phyloP scores from a whole-genome alignment of 2,888 invertebrate species.

The Temnothorax ravouxi region DNA sequence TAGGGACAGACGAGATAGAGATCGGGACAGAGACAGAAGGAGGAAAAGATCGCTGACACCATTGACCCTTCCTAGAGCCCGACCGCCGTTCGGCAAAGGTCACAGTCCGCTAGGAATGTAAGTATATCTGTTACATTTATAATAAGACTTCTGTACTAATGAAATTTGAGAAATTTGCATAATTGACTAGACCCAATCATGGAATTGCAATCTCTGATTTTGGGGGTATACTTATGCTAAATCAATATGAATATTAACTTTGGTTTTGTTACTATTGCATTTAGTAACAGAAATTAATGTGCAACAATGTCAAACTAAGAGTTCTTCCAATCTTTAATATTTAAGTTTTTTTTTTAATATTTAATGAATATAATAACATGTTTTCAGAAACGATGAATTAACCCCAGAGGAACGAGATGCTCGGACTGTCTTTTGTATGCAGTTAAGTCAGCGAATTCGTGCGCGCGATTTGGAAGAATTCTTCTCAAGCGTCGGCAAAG shows the following conservation, averaged over 20 bases:
- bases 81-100: slow-evolving; percentile 86
- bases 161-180: slow-evolving; percentile 60
- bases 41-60: slow-evolving; percentile 85
- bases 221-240: slow-evolving; percentile 76
- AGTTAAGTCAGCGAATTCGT: slow-evolving; percentile 96
- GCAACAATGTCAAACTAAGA: slow-evolving; percentile 30
- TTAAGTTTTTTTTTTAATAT: background rate
- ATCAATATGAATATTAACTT: slow-evolving; percentile 61
- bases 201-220: slow-evolving; percentile 55
- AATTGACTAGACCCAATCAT: slow-evolving; percentile 75
- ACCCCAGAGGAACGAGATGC: slow-evolving; percentile 99
- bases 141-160: background rate
- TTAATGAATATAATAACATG: background rate
- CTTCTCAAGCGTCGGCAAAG: slow-evolving; percentile 99
- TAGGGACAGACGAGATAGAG: slow-evolving; percentile 81
- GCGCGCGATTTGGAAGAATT: slow-evolving; percentile 99
- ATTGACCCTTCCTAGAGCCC: slow-evolving; percentile 85
- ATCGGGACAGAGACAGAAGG: slow-evolving; percentile 86
- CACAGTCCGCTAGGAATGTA: slow-evolving; percentile 86
- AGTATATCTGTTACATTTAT: slow-evolving; percentile 70
- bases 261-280: slow-evolving; percentile 26
- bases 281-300: slow-evolving; percentile 42
- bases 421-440: slow-evolving; percentile 99
- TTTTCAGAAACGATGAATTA: slow-evolving; percentile 88
- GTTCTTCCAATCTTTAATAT: background rate